Evolutionary conservation across 2,797 vertebrate species (phyloP).

Genomic region (Tolypeutes matacus): DNA sequence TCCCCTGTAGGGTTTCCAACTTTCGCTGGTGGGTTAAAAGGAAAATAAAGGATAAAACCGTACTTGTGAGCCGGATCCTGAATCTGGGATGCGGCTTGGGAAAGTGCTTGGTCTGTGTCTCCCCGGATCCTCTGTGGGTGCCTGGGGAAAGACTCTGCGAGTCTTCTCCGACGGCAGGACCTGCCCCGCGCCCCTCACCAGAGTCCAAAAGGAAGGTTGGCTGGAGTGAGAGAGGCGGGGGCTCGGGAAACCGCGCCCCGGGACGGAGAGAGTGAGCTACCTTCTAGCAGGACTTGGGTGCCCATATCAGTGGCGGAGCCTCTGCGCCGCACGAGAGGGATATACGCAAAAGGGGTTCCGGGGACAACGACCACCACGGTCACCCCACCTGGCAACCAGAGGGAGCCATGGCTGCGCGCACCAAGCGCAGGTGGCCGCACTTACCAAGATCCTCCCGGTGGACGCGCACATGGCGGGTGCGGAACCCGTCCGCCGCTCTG

Average conservation of each 20-base stretch:
- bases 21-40: conserved; percentile 73
- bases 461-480: neutral
- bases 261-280: conserved; percentile 72
- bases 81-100: too few species aligned
- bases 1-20: conserved; percentile 71
- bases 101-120: conserved; percentile 33
- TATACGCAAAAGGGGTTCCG: neutral
- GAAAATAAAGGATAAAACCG: conserved; percentile 26
- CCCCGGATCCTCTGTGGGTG: neutral
- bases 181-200: neutral
- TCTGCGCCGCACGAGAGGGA: neutral
- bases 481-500: neutral
- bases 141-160: neutral
- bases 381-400: neutral
- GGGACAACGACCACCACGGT: neutral
- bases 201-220: neutral
- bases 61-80: neutral
- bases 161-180: conserved; percentile 8
- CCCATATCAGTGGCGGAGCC: too few species aligned
- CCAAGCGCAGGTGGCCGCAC: conserved; percentile 38
- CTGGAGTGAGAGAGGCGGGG: neutral
- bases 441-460: conserved; percentile 65
- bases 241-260: neutral
- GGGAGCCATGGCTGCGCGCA: too few species aligned
- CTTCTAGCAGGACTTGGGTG: conserved; percentile 71